Base-by-base conservation (phyloP, 2,888 invertebrate genomes). In the Tubulanus polymorphus region DNA sequence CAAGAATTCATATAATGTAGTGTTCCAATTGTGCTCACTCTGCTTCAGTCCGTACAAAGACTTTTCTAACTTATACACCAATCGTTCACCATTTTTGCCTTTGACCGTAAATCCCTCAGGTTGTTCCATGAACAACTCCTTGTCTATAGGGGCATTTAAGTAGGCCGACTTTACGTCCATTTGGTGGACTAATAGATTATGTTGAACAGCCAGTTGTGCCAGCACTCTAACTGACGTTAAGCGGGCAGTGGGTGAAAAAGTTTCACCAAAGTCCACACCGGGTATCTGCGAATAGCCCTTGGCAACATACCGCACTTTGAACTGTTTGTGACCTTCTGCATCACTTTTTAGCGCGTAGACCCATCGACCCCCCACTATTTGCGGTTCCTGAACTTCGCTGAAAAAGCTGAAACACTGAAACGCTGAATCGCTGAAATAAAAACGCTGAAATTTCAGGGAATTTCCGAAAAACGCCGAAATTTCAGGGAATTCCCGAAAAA, bases 41-140 rank as follows among this genome's bases (percentile, higher is more conserved):
- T 46, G 46, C 25, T 46, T 46, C 12, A 46, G n/a, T 18, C 46
- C 46, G 18, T 46, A 46, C 10, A 46, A 23, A 18, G 46, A 46
- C n/a, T 46, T 46, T 12, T 46, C 18, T 10, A 46, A 18, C 46
- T 46, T 46, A 23, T n/a, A 46, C 18, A 46, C 46, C n/a, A 12
- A 23, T 12, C 25, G 10, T 23, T 23, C 46, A 20, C 25, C 46
- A 46, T 20, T 20, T 20, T 23, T 10, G 18, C 12, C 12, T 18
- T 10, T 18, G 12, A 46, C 46, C 46, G 10, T 10, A 46, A 46
- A 46, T 12, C 46, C 46, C n/a, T 46, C 20, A 12, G 46, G 18
- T 18, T 46, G 46, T 10, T 46, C 46, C 10, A 46, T n/a, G n/a
- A 12, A 46, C 10, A 32, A n/a, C 35, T 32, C 35, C 10, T n/a